Base-by-base conservation (phyloP, 2,888 invertebrate genomes). In the Fragum sueziense region DNA sequence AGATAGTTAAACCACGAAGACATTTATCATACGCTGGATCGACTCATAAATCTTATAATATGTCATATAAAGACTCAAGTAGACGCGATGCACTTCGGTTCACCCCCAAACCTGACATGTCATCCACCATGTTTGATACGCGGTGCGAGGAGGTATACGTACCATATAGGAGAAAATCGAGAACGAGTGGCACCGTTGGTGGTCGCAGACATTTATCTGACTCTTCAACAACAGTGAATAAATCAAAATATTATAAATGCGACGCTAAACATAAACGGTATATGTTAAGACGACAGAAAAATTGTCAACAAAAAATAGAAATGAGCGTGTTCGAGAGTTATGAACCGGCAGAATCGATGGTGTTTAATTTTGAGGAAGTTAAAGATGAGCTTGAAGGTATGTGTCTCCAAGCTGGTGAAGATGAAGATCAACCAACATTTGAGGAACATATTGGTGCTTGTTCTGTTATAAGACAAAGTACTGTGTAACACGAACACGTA, bases 381-480 rank as follows among this genome's bases (percentile, higher is more conserved):
- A 33, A 27, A 14, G 41, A 65, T 65, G 65, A 41, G 25, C 25
- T 65, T 4, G 20, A 65, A 17, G 41, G 41, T 22, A 27, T 65
- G 17, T 17, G 65, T 2, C 27, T 41, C 11, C 22, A 41, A 22
- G n/a, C 41, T 9, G 65, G 34, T 37, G 65, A 65, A 65, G 41
- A 33, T 27, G 33, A 29, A 31, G 65, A 65, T 9, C 41, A 65
- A 17, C 41, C 37, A 11, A n/a, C 65, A 3, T 65, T 65, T 22
- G 65, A 65, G 17, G 29, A n/a, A 9, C 65, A 65, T 65, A 65
- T 65, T 25, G 65, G 65, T 22, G 65, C 65, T n/a, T 65, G 65
- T 27, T n/a, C 25, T n/a, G 34, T 65, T 33, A 65, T 65, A 11
- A 33, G 65, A 14, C 65, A 65, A 33, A 65, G 65, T 41, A 65